Conservation (phyloP, 2,888 invertebrate genomes). For the Calephelis perditalis region DNA sequence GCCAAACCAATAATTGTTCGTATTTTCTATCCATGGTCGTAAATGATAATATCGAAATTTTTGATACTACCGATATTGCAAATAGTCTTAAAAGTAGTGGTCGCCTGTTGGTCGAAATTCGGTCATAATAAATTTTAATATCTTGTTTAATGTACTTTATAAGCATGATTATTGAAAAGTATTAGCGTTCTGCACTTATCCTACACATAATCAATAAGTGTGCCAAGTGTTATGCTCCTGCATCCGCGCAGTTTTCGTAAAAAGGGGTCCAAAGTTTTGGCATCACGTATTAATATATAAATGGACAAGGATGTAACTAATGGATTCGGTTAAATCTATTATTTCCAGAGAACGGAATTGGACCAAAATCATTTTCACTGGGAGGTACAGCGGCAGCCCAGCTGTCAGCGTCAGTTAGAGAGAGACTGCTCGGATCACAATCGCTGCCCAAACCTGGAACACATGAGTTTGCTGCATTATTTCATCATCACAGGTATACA, state of each 20-base stretch:
- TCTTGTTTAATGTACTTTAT: no score
- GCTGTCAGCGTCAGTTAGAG: slow-evolving; percentile 90
- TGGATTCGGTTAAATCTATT: not conserved
- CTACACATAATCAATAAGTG: no score
- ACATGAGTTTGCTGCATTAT: slow-evolving; percentile 82
- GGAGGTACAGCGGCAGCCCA: slow-evolving; percentile 92
- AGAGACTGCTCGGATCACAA: slow-evolving; percentile 91
- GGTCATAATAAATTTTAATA: no score
- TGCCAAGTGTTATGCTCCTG: no score
- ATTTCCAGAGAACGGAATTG: slow-evolving; percentile 82
- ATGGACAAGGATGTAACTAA: not conserved
- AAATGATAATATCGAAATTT: no score
- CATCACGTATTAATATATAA: not conserved
- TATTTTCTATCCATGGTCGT: not conserved
- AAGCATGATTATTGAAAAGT: no score
- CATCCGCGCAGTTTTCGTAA: no score
- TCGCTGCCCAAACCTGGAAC: slow-evolving; percentile 89
- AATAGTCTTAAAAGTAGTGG: not conserved
- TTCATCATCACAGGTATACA: slow-evolving; percentile 78
- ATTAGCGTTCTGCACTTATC: no score
- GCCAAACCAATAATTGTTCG: not conserved
- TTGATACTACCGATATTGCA: no score
- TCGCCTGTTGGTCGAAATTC: no score
- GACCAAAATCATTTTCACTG: slow-evolving; percentile 90
- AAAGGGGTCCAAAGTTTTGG: not conserved